These are phyloP conservation scores for Idaea biselata DNA, from an alignment of 2,888 invertebrate genomes.

Conservation along the genomic window DNA sequence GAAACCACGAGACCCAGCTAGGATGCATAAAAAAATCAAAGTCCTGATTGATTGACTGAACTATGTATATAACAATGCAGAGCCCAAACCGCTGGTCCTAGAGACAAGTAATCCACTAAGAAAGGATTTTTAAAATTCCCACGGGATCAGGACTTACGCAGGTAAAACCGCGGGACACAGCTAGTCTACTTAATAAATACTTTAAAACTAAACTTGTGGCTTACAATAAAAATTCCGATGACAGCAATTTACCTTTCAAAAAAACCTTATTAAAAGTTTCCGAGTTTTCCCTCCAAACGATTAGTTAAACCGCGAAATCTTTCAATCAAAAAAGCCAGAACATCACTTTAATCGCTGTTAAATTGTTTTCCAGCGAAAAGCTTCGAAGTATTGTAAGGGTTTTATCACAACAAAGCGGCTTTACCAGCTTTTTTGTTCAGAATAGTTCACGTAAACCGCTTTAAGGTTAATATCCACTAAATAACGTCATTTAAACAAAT, in stretches of 20 bases:
- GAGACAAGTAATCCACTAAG: too few relatives aligned
- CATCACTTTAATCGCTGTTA: conserved; percentile 6
- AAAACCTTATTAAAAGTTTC: not conserved
- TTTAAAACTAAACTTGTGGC: not conserved
- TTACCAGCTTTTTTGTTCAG: not conserved
- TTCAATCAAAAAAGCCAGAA: conserved; percentile 1
- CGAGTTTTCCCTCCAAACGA: not conserved
- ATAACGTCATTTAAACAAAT: not conserved
- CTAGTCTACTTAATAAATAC: too few relatives aligned
- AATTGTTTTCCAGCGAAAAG: conserved; percentile 6
- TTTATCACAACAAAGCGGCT: conserved; percentile 26
- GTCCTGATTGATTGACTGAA: too few relatives aligned
- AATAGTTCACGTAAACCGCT: not conserved
- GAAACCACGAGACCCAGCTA: too few relatives aligned
- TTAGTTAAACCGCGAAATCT: not conserved
- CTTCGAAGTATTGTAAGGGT: conserved; percentile 16
- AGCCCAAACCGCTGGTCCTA: too few relatives aligned
- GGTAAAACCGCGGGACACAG: too few relatives aligned
- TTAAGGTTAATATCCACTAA: not conserved
- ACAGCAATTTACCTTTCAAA: not conserved
- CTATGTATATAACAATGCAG: too few relatives aligned
- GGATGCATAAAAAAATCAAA: too few relatives aligned
- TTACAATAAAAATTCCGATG: not conserved
- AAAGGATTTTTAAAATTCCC: too few relatives aligned
- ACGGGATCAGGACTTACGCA: too few relatives aligned